Evolutionary conservation across 2,888 invertebrate genomes (phyloP), one percentile per base, ranked within the genome.

Genomic region (Caenorhabditis angaria): DNA sequence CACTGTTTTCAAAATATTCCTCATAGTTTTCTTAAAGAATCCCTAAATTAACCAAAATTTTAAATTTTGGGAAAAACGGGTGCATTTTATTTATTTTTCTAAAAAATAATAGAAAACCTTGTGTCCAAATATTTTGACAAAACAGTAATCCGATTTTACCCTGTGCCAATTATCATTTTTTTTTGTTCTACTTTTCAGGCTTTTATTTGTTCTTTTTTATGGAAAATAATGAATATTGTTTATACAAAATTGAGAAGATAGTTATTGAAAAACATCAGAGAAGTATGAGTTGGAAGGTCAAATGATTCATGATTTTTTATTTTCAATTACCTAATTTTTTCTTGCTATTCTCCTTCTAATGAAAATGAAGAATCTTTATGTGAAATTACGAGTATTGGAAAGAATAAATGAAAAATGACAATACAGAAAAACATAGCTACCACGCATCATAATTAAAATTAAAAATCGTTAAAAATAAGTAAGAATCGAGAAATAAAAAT

Each of bases 361-460:
- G 10, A 18, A 18, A 41, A 41, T 41, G 41, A 41, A 41, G 12
- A 32, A 41, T 41, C 10, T 41, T 41, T 41, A 12, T 18, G 10
- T 12, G 41, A 41, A 5, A 41, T 41, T n/a, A n/a, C n/a, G 14
- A 41, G 18, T 10, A 41, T 18, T 32, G 41, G 41, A 18, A 14
- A 41, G 18, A 41, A 41, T 41, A 41, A 41, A 41, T 41, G 18
- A 41, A 24, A 47, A 54, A 28, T 27, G 22, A 56, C 24, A 54
- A 59, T 47, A 61, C 56, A 41, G 18, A 60, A 35, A 55, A 41
- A 18, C 18, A 41, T 41, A 41, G 20, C 63, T 69, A 69, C 69
- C 69, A 64, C 69, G 64, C 64, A 61, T 70, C 69, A 64, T 64
- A n/a, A 32, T 51, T 51, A 25, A 25, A 25, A 12, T 18, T 55